Conservation (phyloP, 2,888 invertebrate genomes). For the Eueremaeus valkanovi region DNA sequence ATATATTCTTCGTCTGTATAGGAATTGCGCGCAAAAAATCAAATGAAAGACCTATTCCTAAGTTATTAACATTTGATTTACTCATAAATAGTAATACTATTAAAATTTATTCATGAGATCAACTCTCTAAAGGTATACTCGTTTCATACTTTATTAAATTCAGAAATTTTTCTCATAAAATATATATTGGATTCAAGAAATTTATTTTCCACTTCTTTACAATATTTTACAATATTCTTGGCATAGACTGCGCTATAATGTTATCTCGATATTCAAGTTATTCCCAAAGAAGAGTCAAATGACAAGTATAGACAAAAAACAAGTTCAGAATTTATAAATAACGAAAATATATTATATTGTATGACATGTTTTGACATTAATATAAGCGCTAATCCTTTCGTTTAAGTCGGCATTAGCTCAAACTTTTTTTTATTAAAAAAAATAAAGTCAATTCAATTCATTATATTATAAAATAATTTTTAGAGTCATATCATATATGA, state of each 20-base stretch:
- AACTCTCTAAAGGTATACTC: conserved; percentile 1
- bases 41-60: not conserved
- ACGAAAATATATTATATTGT: not conserved
- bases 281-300: too few species aligned
- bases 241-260: too few species aligned
- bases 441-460: too few species aligned
- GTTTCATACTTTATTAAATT: conserved; percentile 7
- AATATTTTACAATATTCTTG: not conserved
- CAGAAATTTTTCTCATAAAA: not conserved
- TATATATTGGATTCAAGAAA: conserved; percentile 13
- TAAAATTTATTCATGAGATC: conserved; percentile 27
- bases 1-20: too few species aligned
- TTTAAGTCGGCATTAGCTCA: not conserved
- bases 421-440: not conserved
- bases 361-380: not conserved
- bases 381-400: not conserved
- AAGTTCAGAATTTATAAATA: too few species aligned
- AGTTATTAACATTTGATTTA: not conserved
- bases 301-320: too few species aligned
- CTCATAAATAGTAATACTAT: conserved; percentile 21
- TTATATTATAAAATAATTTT: not conserved
- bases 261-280: too few species aligned
- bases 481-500: not conserved
- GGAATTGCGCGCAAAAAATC: too few species aligned
- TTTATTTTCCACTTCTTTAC: too few species aligned